phyloP scores from a whole-genome alignment of 2,888 invertebrate genomes.

The Orthosia gracilis region DNA sequence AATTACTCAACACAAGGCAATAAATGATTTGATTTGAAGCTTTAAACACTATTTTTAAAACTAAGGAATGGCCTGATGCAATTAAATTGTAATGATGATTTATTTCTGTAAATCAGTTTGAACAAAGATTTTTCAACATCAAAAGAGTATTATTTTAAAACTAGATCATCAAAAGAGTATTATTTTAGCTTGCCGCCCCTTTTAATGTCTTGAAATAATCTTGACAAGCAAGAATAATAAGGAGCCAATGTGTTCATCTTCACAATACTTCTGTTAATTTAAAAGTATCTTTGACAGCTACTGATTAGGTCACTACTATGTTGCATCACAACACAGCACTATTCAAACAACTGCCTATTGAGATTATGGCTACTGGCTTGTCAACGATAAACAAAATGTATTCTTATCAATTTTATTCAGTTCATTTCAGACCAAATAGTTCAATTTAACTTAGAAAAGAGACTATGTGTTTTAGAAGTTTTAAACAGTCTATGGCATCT shows the following conservation, averaged over 20 bases:
- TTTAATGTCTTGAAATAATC: neutral
- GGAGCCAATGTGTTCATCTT: neutral
- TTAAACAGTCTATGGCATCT: neutral
- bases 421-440: neutral
- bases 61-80: neutral
- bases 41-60: neutral
- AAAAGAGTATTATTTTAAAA: too few relatives aligned
- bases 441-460: neutral
- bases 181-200: too few relatives aligned
- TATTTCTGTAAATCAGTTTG: too few relatives aligned
- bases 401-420: neutral
- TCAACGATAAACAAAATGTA: neutral
- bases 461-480: too few relatives aligned
- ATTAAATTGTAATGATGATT: too few relatives aligned
- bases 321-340: neutral
- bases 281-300: neutral
- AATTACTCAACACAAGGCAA: neutral
- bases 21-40: neutral
- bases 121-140: too few relatives aligned
- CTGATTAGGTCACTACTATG: neutral
- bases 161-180: too few relatives aligned
- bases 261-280: neutral
- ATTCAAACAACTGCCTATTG: neutral
- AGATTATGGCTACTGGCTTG: slow-evolving; percentile 9
- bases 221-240: neutral